These are phyloP conservation scores for Himalopsyche japonica DNA, from an alignment of 2,888 invertebrate genomes.

Conservation along the genomic window DNA sequence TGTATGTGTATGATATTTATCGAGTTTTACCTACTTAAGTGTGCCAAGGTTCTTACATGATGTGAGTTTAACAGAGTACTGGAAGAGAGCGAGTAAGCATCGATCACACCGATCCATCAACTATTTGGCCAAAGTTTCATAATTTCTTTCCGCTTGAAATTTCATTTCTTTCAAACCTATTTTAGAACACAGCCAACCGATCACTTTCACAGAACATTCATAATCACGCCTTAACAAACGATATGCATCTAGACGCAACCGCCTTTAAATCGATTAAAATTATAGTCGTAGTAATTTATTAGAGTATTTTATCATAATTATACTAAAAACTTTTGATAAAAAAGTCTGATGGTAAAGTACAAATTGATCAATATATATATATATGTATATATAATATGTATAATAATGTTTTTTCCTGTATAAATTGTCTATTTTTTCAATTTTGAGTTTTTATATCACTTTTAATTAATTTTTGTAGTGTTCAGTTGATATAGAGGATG, in stretches of 20 bases:
- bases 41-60: conserved; percentile 22
- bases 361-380: conserved; percentile 39
- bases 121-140: conserved; percentile 28
- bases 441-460: conserved; percentile 24
- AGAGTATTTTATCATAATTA: conserved; percentile 30
- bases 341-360: conserved; percentile 42
- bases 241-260: conserved; percentile 43
- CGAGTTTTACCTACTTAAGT: conserved; percentile 15
- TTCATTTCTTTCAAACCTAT: conserved; percentile 15
- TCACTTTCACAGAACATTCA: conserved; percentile 36
- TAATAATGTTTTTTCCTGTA: conserved; percentile 43
- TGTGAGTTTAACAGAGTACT: conserved; percentile 31
- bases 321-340: conserved; percentile 35
- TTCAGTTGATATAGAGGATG: conserved; percentile 3
- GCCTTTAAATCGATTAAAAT: conserved; percentile 40
- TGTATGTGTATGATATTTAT: conserved; percentile 25
- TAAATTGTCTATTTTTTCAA: conserved; percentile 23
- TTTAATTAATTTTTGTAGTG: conserved; percentile 23
- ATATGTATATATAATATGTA: conserved; percentile 22
- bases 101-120: conserved; percentile 33
- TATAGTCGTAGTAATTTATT: conserved; percentile 39
- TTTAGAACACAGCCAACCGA: conserved; percentile 21
- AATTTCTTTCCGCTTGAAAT: conserved; percentile 25
- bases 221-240: conserved; percentile 39
- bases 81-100: conserved; percentile 34